Evolutionary conservation across 2,113 vertebrate species (phyloP), one percentile per base, ranked within the genome.

Genomic region (Scophthalmus maximus): DNA sequence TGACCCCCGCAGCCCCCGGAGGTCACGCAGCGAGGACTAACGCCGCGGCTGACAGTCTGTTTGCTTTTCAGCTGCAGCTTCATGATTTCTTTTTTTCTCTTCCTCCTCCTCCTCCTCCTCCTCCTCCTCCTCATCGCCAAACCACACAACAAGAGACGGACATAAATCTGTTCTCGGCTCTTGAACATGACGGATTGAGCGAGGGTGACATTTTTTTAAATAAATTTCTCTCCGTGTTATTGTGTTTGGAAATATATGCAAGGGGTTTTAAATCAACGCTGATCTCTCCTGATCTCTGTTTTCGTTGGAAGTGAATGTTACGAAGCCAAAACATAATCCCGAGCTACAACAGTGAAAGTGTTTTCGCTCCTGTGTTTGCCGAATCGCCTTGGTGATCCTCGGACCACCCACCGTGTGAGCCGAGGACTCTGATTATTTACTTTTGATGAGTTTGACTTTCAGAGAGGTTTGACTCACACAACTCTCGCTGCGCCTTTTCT

Each of bases 1-100:
- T 95, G 95, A 95, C 95, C 95, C 73, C 81, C 73, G 77, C 26
- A 11, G 75, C 61, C 57, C 61, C 57, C 66, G 15, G 47, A 61
- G 87, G 85, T 86, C 80, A 40, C 18, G 36, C 36, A 1, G 49
- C 72, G 25, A 25, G 36, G 56, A 56, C 12, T 2, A 25, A 18
- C 40, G 62, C 67, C 30, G 66, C n/a, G 36, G 38, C 55, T 9
- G 17, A 46, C 42, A 10, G 17, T 27, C 30, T 65, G 65, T 76
- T 70, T 78, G 74, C 68, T 82, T 59, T 62, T 52, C 69, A 65
- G 62, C 80, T 64, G 53, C 29, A 62, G 69, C 73, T 26, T 53
- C 53, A n/a, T 42, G 14, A 32, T 62, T 49, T 65, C 29, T 25
- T 15, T 61, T 46, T 47, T 10, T 15, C 50, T 11, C 15, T 26